Conservation (phyloP, 2,888 invertebrate genomes). For the Yponomeuta cagnagella region DNA sequence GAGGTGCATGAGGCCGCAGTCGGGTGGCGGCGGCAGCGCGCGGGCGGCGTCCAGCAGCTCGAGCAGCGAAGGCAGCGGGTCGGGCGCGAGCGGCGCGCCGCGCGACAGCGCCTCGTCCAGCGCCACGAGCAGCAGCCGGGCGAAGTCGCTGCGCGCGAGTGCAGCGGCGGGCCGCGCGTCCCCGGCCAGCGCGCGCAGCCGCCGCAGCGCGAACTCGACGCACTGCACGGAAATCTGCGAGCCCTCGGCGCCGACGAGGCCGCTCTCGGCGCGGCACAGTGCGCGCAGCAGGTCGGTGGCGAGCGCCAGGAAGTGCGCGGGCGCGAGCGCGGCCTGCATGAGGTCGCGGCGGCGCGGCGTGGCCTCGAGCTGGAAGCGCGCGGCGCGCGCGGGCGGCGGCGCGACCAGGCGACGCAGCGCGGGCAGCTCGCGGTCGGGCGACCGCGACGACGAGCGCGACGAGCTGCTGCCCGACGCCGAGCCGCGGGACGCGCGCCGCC, state of each 20-base stretch:
- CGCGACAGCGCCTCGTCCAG: conserved; percentile 72
- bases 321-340: too few species aligned
- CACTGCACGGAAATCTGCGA: conserved; percentile 75
- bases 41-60: conserved; percentile 74
- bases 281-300: conserved; percentile 74
- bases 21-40: conserved; percentile 29
- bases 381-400: conserved; percentile 48
- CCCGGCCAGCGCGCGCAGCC: conserved; percentile 77
- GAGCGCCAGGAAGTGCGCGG: conserved; percentile 28
- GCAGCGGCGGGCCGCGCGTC: conserved; percentile 62
- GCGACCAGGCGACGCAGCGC: conserved; percentile 50
- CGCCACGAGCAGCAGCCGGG: conserved; percentile 74
- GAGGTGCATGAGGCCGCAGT: conserved; percentile 68
- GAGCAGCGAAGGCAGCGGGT: conserved; percentile 77
- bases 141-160: conserved; percentile 71
- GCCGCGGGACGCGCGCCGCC: conserved; percentile 38
- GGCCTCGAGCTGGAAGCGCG: conserved; percentile 56
- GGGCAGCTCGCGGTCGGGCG: conserved; percentile 44
- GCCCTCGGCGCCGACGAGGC: conserved; percentile 67
- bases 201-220: conserved; percentile 76
- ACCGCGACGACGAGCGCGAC: conserved; percentile 59
- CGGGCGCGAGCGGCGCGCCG: conserved; percentile 75
- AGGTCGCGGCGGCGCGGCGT: conserved; percentile 21
- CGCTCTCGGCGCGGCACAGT: conserved; percentile 69
- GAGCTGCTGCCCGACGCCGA: conserved; percentile 64